Evolutionary conservation across 2,797 vertebrate species (phyloP).

Genomic region (Megaceryle alcyon): DNA sequence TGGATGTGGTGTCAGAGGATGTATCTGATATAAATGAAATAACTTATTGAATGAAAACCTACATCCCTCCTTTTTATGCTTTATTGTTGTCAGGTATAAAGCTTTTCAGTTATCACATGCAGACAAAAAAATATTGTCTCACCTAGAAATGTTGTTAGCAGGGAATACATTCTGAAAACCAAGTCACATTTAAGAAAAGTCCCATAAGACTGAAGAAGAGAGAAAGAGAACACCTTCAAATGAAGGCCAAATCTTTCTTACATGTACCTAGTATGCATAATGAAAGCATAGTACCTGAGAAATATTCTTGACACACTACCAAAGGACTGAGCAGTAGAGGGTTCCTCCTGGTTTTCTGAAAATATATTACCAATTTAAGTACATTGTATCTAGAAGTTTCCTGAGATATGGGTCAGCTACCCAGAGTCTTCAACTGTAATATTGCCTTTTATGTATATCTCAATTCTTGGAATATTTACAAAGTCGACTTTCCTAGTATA

Average conservation of each 20-base stretch:
- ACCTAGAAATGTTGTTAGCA: background rate
- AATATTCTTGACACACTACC: background rate
- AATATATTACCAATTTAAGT: background rate
- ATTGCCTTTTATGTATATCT: background rate
- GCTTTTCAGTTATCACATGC: background rate
- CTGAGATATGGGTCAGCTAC: background rate
- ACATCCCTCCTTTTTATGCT: rapidly evolving
- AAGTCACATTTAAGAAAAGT: background rate
- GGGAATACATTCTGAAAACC: background rate
- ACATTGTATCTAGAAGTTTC: background rate
- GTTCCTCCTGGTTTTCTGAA: background rate
- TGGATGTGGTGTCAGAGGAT: background rate
- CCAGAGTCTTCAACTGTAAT: background rate
- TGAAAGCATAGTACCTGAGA: background rate
- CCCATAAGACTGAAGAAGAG: background rate
- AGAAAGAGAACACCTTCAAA: background rate
- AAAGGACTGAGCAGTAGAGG: background rate
- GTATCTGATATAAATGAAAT: background rate
- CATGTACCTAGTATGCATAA: background rate
- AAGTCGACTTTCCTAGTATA: background rate
- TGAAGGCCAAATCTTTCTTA: background rate
- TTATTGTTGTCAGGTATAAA: background rate
- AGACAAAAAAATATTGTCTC: background rate
- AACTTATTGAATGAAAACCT: background rate
- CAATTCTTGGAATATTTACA: background rate